Evolutionary conservation across 2,888 invertebrate genomes (phyloP), one percentile per base, ranked within the genome.

Genomic region (Venusia cambrica): DNA sequence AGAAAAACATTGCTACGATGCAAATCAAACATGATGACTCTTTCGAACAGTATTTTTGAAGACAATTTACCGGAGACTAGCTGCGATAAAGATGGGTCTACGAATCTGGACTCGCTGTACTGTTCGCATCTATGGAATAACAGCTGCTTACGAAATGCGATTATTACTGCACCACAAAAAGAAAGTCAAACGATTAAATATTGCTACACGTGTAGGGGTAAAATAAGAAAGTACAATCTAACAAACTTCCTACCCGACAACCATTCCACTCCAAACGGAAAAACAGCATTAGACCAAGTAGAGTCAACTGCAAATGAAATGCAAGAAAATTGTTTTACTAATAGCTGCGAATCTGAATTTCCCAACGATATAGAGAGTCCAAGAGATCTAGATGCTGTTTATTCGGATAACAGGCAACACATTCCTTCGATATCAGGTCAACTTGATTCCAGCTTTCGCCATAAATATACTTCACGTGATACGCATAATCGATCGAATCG

Each of bases 361-460:
- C 51, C 58, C 2, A 56, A 42, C 30, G 57, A 48, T 31, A 59
- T 53, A 46, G 59, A 37, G 50, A 30, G 45, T 38, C 20, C 42
- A 33, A 64, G 51, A 54, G 62, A 65, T 37, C 40, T 38, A 8
- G 50, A 55, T 14, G 32, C 48, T 14, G 38, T 48, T 27, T 49
- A 60, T 45, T 38, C 54, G 24, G 64, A 62, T 41, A 58, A 40
- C 42, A 73, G 63, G 44, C 65, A 62, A 42, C 61, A 63, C 55
- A 80, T 87, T 66, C 83, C 87, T 41, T 74, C 87, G 22, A 81
- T 87, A 69, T 87, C 87, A 19, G 72, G 70, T 43, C 74, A 80
- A 40, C 64, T 87, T 34, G 87, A 87, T 57, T 63, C 72, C 24
- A 73, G 69, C 57, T 67, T 72, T 58, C 69, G 75, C 38, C 76